These are phyloP conservation scores for Meloidogyne exigua DNA, from an alignment of 1,140 invertebrate genomes.

Conservation along the genomic window DNA sequence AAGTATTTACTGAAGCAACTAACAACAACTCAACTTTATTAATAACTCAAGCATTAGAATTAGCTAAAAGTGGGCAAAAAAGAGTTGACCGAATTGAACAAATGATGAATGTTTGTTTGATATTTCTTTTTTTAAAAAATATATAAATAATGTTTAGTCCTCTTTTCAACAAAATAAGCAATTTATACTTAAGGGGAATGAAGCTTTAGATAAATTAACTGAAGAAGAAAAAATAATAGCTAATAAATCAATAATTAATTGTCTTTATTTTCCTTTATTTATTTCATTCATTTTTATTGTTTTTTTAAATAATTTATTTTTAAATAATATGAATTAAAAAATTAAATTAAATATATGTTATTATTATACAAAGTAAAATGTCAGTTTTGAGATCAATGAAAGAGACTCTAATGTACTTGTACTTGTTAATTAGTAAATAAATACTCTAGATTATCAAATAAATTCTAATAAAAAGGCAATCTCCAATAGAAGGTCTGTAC, in stretches of 20 bases:
- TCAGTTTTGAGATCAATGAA: neutral
- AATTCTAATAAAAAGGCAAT: too few relatives aligned
- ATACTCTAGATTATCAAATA: too few relatives aligned
- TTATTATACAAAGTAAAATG: too few relatives aligned
- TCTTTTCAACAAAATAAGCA: slow-evolving; percentile 22
- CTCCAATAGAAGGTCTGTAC: too few relatives aligned
- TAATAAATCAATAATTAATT: slow-evolving; percentile 7
- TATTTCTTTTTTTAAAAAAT: neutral
- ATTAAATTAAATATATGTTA: neutral
- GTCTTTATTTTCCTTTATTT: neutral
- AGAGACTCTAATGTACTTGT: too few relatives aligned
- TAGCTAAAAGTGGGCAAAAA: neutral
- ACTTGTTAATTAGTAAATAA: too few relatives aligned
- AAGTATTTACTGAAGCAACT: neutral
- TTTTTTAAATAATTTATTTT: neutral
- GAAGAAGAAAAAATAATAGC: neutral
- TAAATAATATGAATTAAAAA: too few relatives aligned
- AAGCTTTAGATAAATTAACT: slow-evolving; percentile 15
- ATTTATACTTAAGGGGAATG: neutral
- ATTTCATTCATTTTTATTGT: neutral
- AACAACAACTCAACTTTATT: neutral
- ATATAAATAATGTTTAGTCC: neutral
- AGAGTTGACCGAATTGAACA: slow-evolving; percentile 21
- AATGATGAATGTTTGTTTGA: slow-evolving; percentile 18
- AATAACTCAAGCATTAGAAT: slow-evolving; percentile 1